These are phyloP conservation scores for Alexandromys fortis DNA, from an alignment of 2,113 vertebrate genomes.

Conservation along the genomic window DNA sequence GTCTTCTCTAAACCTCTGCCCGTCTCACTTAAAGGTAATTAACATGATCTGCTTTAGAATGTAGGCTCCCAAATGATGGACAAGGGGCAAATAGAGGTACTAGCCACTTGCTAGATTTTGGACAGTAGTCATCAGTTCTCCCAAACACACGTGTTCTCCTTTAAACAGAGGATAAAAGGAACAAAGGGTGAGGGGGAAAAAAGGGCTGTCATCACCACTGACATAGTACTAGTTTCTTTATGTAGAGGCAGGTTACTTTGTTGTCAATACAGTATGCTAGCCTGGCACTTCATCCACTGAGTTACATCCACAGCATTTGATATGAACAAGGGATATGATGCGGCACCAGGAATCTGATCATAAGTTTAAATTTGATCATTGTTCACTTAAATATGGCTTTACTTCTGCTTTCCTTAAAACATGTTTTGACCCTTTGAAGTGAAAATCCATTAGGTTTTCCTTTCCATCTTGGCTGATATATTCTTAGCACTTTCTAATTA, in stretches of 20 bases:
- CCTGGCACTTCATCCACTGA: neutral
- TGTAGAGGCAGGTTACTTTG: neutral
- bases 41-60: neutral
- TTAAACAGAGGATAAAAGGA: neutral
- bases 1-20: neutral
- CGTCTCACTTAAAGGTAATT: neutral
- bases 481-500: slow-evolving; percentile 34
- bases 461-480: slow-evolving; percentile 29
- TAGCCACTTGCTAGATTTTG: slow-evolving; percentile 2
- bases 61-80: neutral
- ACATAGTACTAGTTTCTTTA: neutral
- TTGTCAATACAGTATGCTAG: neutral
- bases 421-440: slow-evolving; percentile 23
- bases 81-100: neutral
- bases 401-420: slow-evolving; percentile 36
- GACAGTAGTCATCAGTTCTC: neutral
- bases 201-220: neutral
- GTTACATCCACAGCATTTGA: neutral
- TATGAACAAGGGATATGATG: neutral
- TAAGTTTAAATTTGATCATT: neutral
- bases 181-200: neutral
- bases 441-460: slow-evolving; percentile 6
- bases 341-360: neutral
- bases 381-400: neutral
- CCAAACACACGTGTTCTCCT: neutral